Conservation (phyloP, 2,797 vertebrate genomes). For the Oryzias sinensis region DNA sequence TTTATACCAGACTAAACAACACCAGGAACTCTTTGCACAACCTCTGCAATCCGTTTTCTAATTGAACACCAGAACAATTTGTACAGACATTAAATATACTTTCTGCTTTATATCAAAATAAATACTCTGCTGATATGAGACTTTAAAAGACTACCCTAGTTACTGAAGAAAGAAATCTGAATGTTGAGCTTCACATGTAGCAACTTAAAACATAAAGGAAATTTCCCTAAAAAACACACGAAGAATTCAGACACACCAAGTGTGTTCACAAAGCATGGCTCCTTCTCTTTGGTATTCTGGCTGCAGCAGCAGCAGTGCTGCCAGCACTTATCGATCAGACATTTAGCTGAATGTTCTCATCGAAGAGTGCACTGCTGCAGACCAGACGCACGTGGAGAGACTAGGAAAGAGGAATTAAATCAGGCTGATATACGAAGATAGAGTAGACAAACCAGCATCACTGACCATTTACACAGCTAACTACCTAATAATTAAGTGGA, state of each 20-base stretch:
- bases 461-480: too few species aligned
- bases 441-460: too few species aligned
- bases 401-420: slow-evolving; percentile 46
- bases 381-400: slow-evolving; percentile 58
- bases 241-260: slow-evolving; percentile 1
- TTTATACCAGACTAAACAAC: too few species aligned
- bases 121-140: too few species aligned
- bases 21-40: too few species aligned
- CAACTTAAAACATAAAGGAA: not conserved
- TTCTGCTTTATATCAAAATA: too few species aligned
- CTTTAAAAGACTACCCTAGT: too few species aligned
- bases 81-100: too few species aligned
- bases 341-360: slow-evolving; percentile 74
- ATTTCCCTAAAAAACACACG: slow-evolving; percentile 1
- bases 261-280: slow-evolving; percentile 6
- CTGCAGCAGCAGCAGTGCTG: slow-evolving; percentile 35
- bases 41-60: too few species aligned
- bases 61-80: too few species aligned
- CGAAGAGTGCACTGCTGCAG: slow-evolving; percentile 61
- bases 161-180: not conserved
- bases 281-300: slow-evolving; percentile 55
- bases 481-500: too few species aligned
- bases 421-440: too few species aligned
- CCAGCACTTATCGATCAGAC: slow-evolving; percentile 70
- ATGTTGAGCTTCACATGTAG: not conserved